Percentiles rank a stretch among this genome's conserved stretches.
Evolutionary conservation across 2,797 vertebrate species (phyloP).

Genomic region (Pagetopsis macropterus): DNA sequence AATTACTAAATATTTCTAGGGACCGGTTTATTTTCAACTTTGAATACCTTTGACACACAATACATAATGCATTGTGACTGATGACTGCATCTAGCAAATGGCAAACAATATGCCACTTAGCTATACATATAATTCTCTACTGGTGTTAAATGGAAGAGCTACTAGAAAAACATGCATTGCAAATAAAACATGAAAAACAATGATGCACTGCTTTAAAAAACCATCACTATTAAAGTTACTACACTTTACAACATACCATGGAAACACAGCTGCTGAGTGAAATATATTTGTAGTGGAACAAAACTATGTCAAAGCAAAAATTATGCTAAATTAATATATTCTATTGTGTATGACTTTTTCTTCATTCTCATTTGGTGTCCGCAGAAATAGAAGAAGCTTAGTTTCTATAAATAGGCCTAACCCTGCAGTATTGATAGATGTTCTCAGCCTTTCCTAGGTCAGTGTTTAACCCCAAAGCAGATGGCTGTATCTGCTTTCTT

Average conservation of each 20-base stretch:
- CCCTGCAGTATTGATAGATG: conserved; percentile 38
- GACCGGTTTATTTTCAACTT: no score
- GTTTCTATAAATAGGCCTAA: conserved; percentile 8
- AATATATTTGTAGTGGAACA: background rate
- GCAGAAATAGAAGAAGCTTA: conserved; percentile 20
- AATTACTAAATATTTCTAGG: no score
- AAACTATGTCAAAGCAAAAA: background rate
- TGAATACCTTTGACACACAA: no score
- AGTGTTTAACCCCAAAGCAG: conserved; percentile 29
- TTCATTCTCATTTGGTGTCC: background rate
- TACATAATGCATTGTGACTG: no score
- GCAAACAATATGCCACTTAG: no score
- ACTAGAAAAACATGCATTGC: no score
- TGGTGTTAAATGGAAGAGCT: no score
- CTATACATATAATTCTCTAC: no score
- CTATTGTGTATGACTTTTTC: background rate
- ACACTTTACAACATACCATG: background rate
- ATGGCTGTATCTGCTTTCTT: conserved; percentile 28
- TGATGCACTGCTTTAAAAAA: no score
- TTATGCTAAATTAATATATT: background rate
- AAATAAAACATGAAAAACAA: no score
- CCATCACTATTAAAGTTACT: background rate
- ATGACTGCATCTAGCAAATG: no score
- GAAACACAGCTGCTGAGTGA: background rate
- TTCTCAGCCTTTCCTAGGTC: conserved; percentile 46